Evolutionary conservation across 1,140 invertebrate genomes (phyloP).

Genomic region (Procambarus virginalis): DNA sequence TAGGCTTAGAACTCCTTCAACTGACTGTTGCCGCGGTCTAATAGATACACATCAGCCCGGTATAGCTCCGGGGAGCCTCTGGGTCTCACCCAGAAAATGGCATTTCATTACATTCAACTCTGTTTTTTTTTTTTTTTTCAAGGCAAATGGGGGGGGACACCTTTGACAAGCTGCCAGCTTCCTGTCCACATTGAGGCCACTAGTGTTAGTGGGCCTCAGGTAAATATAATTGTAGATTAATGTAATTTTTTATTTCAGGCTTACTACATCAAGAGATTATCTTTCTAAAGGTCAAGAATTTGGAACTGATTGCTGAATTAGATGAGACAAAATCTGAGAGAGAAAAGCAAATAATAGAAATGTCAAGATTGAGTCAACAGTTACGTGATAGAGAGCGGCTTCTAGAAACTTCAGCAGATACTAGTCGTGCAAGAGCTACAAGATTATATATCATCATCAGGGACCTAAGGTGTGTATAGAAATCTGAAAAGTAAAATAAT

Average conservation of each 20-base stretch:
- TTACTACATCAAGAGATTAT: constrained; percentile 45
- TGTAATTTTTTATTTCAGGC: constrained; percentile 4
- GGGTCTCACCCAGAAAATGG: no score
- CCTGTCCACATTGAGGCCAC: no score
- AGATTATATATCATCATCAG: constrained; percentile 43
- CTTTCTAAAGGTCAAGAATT: constrained; percentile 40
- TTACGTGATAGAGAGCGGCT: constrained; percentile 46
- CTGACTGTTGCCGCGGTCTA: no score
- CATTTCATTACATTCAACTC: no score
- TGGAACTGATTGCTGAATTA: constrained; percentile 22
- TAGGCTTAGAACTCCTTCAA: no score
- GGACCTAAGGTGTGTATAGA: constrained; percentile 35
- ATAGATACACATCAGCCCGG: no score
- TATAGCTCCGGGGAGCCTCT: no score
- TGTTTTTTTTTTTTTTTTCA: no score
- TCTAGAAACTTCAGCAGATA: constrained; percentile 32
- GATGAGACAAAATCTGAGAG: constrained; percentile 32
- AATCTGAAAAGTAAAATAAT: not conserved
- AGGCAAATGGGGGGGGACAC: no score
- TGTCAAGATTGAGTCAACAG: constrained; percentile 32
- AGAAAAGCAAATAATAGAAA: constrained; percentile 18
- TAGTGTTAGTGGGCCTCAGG: no score
- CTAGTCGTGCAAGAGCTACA: constrained; percentile 26
- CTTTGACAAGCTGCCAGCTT: no score
- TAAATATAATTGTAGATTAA: no score